A percentile compares a stretch with the other conserved stretches of the same genome.
These are phyloP conservation scores for Chrysopa pallens DNA, from an alignment of 1,140 invertebrate genomes.

Conservation along the genomic window DNA sequence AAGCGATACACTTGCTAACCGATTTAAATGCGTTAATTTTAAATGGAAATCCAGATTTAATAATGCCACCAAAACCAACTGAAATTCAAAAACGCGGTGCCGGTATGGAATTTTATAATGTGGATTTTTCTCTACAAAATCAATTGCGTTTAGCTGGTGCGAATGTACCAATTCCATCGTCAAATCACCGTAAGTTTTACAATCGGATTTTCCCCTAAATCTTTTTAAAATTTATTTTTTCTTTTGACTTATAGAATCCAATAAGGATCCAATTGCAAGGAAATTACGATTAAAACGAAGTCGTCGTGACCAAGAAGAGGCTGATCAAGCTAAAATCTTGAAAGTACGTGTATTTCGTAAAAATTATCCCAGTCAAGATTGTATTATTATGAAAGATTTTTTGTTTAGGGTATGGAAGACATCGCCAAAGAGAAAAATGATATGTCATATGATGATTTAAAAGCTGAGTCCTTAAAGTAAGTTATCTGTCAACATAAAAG, in stretches of 20 bases:
- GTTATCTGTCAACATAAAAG: slow-evolving; percentile 9
- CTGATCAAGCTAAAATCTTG: slow-evolving; percentile 85
- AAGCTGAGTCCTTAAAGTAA: slow-evolving; percentile 50
- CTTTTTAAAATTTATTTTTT: not conserved
- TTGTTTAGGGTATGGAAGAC: slow-evolving; percentile 80
- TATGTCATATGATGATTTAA: slow-evolving; percentile 35
- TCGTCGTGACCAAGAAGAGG: slow-evolving; percentile 53
- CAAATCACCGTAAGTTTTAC: slow-evolving; percentile 38
- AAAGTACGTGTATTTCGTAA: slow-evolving; percentile 34
- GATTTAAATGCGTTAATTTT: slow-evolving; percentile 81
- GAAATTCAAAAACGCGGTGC: slow-evolving; percentile 51
- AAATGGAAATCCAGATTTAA: slow-evolving; percentile 83
- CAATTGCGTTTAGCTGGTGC: slow-evolving; percentile 87
- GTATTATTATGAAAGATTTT: slow-evolving; percentile 5
- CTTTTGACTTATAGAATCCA: slow-evolving; percentile 26
- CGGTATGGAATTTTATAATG: slow-evolving; percentile 94
- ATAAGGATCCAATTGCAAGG: slow-evolving; percentile 75
- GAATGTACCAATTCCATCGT: slow-evolving; percentile 51
- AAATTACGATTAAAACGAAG: slow-evolving; percentile 72
- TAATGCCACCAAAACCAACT: slow-evolving; percentile 93
- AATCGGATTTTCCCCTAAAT: too few relatives aligned
- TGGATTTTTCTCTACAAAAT: slow-evolving; percentile 94
- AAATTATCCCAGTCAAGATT: slow-evolving; percentile 1
- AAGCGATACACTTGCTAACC: slow-evolving; percentile 89
- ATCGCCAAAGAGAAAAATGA: slow-evolving; percentile 77